phyloP scores from a whole-genome alignment of 2,797 vertebrate genomes.

The Coregonus suidteri region DNA sequence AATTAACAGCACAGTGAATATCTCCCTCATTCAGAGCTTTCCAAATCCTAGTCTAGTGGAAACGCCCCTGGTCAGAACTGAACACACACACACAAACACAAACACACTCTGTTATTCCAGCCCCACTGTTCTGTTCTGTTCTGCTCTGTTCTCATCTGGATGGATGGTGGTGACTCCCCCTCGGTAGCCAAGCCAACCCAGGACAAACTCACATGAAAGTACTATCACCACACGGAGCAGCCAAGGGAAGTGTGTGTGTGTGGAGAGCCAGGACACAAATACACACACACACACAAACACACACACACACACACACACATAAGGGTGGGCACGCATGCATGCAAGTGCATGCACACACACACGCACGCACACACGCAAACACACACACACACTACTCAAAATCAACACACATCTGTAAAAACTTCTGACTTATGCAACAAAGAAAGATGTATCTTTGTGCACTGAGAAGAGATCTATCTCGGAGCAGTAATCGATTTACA shows the following conservation, averaged over 20 bases:
- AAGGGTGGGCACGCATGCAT: too few relatives aligned
- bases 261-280: too few relatives aligned
- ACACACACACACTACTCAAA: neutral
- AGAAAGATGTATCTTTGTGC: neutral
- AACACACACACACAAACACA: slow-evolving; percentile 25
- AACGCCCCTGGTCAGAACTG: slow-evolving; percentile 46
- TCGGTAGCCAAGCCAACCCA: neutral
- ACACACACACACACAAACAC: neutral
- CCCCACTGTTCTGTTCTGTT: slow-evolving; percentile 43
- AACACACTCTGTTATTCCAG: slow-evolving; percentile 59
- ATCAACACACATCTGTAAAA: neutral
- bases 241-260: too few relatives aligned
- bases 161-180: slow-evolving; percentile 40
- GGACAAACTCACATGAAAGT: too few relatives aligned
- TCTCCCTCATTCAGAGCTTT: slow-evolving; percentile 42
- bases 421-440: neutral
- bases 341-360: neutral
- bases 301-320: neutral
- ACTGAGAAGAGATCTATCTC: too few relatives aligned
- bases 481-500: neutral
- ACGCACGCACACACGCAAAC: neutral
- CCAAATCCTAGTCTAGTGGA: slow-evolving; percentile 44
- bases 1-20: slow-evolving; percentile 24
- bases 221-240: too few relatives aligned
- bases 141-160: slow-evolving; percentile 18